phyloP scores from a whole-genome alignment of 2,113 vertebrate genomes.

The Odontophorus gujanensis region DNA sequence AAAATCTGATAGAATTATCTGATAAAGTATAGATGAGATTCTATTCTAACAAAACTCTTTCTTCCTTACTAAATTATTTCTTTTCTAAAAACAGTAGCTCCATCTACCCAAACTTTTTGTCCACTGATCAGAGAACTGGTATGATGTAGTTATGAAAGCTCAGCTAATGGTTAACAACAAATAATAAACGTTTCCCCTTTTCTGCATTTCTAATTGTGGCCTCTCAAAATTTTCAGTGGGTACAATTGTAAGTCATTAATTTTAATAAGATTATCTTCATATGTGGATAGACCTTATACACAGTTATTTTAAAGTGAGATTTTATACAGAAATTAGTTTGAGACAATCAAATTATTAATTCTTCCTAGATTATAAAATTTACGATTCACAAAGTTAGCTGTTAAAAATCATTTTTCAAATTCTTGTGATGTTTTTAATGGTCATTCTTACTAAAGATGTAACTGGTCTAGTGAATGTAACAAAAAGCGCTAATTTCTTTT shows the following conservation, averaged over 20 bases:
- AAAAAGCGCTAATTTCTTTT: neutral
- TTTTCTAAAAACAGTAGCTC: neutral
- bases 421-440: neutral
- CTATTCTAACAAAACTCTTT: neutral
- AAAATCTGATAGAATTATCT: neutral
- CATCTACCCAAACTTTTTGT: neutral
- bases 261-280: neutral
- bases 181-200: neutral
- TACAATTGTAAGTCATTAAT: neutral
- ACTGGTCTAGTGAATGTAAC: neutral
- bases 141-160: neutral
- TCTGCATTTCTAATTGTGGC: neutral
- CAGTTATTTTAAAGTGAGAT: neutral
- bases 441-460: neutral
- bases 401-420: neutral
- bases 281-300: neutral
- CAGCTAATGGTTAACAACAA: neutral
- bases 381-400: neutral
- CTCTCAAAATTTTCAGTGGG: neutral
- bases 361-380: neutral
- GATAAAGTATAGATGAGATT: neutral
- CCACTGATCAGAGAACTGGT: neutral
- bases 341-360: neutral
- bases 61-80: neutral
- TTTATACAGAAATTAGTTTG: neutral